These are phyloP conservation scores for Acanthosepion pharaonis DNA, from an alignment of 2,888 invertebrate genomes.

Conservation along the genomic window DNA sequence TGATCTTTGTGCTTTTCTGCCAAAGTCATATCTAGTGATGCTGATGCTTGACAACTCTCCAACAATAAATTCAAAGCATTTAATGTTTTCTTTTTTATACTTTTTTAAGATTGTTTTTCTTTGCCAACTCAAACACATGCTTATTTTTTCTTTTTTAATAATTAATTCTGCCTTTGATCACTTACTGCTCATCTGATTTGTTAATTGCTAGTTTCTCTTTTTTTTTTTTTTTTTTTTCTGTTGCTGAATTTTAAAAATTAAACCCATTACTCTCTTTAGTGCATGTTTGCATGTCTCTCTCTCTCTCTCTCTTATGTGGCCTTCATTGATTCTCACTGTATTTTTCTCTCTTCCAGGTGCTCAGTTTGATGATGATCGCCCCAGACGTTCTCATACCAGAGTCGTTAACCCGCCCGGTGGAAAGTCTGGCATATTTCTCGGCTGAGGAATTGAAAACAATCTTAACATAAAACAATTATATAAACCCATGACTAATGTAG, in stretches of 20 bases:
- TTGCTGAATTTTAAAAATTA: not conserved
- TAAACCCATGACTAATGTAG: constrained; percentile 42
- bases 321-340: not conserved
- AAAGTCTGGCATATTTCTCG: constrained; percentile 55
- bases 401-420: constrained; percentile 73
- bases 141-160: not conserved
- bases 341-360: constrained; percentile 77
- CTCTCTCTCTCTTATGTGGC: not conserved
- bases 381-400: constrained; percentile 63
- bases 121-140: not conserved
- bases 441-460: constrained; percentile 17
- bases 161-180: not conserved
- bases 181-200: not conserved
- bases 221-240: not conserved
- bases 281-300: not conserved
- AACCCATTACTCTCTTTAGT: not conserved
- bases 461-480: not conserved
- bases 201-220: not conserved
- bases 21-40: too few relatives aligned
- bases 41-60: not conserved
- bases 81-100: too few relatives aligned
- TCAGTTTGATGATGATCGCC: constrained; percentile 76
- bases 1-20: too few relatives aligned
- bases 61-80: too few relatives aligned
- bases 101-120: too few relatives aligned